phyloP scores from a whole-genome alignment of 2,888 invertebrate genomes.

The Phortica magna region DNA sequence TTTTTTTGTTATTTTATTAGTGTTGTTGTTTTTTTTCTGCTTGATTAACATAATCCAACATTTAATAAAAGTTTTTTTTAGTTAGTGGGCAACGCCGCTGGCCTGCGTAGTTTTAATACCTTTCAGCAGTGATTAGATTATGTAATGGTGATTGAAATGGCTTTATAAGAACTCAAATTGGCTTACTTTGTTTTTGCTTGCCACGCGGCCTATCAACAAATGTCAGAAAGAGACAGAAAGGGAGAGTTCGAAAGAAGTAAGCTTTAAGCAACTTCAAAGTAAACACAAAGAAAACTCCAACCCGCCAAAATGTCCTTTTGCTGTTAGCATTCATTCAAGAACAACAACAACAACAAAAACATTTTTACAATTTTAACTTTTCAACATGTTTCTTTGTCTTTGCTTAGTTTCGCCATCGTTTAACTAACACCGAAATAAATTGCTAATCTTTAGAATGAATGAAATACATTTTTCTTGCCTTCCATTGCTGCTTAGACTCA shows the following conservation, averaged over 20 bases:
- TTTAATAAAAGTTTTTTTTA: slow-evolving; percentile 61
- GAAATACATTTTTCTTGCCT: slow-evolving; percentile 60
- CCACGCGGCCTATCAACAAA: slow-evolving; percentile 60
- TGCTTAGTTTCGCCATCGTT: not conserved
- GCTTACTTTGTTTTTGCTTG: slow-evolving; percentile 39
- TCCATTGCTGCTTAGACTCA: slow-evolving; percentile 23
- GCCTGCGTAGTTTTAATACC: slow-evolving; percentile 31
- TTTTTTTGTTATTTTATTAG: slow-evolving; percentile 3
- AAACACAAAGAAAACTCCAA: not conserved
- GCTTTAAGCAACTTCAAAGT: not conserved
- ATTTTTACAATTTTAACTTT: not conserved
- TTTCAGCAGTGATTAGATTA: slow-evolving; percentile 64
- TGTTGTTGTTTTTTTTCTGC: slow-evolving; percentile 57
- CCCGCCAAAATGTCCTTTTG: not conserved
- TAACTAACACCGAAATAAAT: slow-evolving; percentile 60
- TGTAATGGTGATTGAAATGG: slow-evolving; percentile 71
- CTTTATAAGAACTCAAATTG: slow-evolving; percentile 57
- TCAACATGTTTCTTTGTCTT: not conserved
- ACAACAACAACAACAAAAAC: too few species aligned
- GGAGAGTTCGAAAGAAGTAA: not conserved
- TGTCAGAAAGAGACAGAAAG: not conserved
- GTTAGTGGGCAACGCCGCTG: slow-evolving; percentile 5
- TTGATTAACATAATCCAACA: slow-evolving; percentile 71
- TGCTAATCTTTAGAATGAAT: slow-evolving; percentile 70
- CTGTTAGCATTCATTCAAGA: not conserved